Conservation (phyloP, 2,797 vertebrate genomes). For the Alauda arvensis region DNA sequence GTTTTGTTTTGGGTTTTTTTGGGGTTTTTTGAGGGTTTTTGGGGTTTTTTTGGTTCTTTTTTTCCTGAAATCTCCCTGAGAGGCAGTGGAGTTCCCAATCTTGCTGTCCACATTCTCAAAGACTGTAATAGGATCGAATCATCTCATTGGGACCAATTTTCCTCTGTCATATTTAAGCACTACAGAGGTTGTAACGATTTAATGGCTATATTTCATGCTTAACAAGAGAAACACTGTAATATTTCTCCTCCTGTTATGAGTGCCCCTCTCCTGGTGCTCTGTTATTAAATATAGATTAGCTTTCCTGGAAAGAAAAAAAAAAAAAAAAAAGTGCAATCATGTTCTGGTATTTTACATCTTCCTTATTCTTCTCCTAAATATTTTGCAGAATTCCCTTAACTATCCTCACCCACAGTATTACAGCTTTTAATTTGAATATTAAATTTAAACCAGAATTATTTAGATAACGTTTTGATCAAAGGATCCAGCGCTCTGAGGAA, state of each 20-base stretch:
- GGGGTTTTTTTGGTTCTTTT: no score
- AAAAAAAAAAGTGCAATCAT: neutral
- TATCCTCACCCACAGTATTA: neutral
- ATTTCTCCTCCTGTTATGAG: constrained; percentile 36
- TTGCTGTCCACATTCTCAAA: constrained; percentile 32
- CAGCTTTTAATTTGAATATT: neutral
- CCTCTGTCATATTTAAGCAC: constrained; percentile 51
- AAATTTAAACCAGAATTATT: neutral
- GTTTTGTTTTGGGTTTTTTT: no score
- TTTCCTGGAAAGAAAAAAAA: constrained; percentile 12
- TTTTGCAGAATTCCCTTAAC: neutral
- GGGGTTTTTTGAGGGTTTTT: no score
- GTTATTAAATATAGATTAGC: constrained; percentile 55
- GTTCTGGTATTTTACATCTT: neutral
- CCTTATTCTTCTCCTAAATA: neutral
- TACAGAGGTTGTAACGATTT: constrained; percentile 50
- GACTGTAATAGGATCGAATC: constrained; percentile 32
- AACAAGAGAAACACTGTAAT: constrained; percentile 45
- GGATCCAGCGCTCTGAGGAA: neutral
- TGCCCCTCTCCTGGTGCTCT: constrained; percentile 7
- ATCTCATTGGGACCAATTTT: constrained; percentile 51
- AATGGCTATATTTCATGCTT: constrained; percentile 51
- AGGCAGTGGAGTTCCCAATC: neutral
- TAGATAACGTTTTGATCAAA: neutral
- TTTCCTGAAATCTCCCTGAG: constrained; percentile 34